Evolutionary conservation across 2,888 invertebrate species (phyloP).

Genomic region (Pollenia amentaria): DNA sequence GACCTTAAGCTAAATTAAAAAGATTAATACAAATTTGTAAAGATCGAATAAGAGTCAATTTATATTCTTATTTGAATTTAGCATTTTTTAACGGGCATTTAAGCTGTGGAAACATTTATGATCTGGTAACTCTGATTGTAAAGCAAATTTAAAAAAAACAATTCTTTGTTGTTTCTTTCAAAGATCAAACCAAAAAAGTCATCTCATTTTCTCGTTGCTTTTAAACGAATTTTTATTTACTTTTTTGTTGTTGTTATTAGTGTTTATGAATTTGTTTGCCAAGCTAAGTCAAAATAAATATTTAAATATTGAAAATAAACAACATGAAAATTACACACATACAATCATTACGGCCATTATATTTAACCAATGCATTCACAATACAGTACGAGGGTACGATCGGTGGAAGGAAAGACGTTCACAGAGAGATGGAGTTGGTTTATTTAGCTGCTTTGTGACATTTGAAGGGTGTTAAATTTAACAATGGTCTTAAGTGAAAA

Average conservation of each 20-base stretch:
- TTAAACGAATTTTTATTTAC: constrained; percentile 4
- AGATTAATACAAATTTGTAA: too few relatives aligned
- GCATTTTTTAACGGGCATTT: too few relatives aligned
- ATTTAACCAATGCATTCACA: constrained; percentile 47
- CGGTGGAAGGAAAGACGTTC: background rate
- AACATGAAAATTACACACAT: constrained; percentile 64
- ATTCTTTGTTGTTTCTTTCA: background rate
- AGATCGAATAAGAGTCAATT: too few relatives aligned
- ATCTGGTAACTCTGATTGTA: too few relatives aligned
- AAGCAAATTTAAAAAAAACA: too few relatives aligned
- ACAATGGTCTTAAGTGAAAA: constrained; percentile 41
- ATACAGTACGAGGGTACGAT: background rate
- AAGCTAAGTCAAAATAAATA: constrained; percentile 79
- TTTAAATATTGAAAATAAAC: constrained; percentile 72
- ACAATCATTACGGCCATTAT: constrained; percentile 58
- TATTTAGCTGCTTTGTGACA: constrained; percentile 18
- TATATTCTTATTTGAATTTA: too few relatives aligned
- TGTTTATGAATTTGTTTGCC: constrained; percentile 80
- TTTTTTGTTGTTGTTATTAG: background rate
- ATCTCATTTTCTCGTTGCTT: background rate
- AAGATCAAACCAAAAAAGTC: background rate
- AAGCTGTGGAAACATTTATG: too few relatives aligned
- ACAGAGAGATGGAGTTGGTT: constrained; percentile 5
- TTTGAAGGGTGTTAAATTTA: constrained; percentile 52
- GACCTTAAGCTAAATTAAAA: too few relatives aligned